These are phyloP conservation scores for Dendronephthya gigantea DNA, from an alignment of 64 coral and sea anemone genomes.

Conservation along the genomic window DNA sequence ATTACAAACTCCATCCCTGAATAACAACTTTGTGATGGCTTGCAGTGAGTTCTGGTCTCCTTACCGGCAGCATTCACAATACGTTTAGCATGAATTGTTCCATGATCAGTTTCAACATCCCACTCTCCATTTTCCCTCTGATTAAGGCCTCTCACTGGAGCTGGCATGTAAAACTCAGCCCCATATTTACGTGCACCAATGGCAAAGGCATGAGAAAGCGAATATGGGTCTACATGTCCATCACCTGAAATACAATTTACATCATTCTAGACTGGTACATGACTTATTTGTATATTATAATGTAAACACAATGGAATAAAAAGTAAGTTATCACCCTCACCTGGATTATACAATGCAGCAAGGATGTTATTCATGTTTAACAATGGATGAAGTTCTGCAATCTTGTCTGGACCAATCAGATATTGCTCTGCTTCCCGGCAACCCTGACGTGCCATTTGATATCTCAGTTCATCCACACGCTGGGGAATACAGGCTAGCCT, in stretches of 20 bases:
- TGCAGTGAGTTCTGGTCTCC: too few species aligned
- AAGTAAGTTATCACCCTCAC: slow-evolving; percentile 9
- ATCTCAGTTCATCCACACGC: slow-evolving; percentile 70
- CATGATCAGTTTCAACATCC: slow-evolving; percentile 82
- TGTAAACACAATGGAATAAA: background rate
- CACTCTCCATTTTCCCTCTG: slow-evolving; percentile 60
- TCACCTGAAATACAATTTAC: slow-evolving; percentile 49
- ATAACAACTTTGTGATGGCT: too few species aligned
- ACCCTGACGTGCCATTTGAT: slow-evolving; percentile 84
- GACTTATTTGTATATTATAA: too few species aligned
- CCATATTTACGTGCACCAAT: slow-evolving; percentile 82
- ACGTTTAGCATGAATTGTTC: slow-evolving; percentile 71
- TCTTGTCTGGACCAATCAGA: slow-evolving; percentile 76
- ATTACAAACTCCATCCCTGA: too few species aligned
- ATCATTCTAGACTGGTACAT: background rate
- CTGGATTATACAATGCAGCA: slow-evolving; percentile 75
- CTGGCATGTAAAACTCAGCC: slow-evolving; percentile 89
- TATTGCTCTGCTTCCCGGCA: slow-evolving; percentile 78
- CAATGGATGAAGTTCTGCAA: slow-evolving; percentile 63
- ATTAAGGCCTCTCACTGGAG: slow-evolving; percentile 57
- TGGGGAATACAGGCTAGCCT: slow-evolving; percentile 56
- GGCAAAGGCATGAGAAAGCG: slow-evolving; percentile 72
- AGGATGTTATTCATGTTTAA: slow-evolving; percentile 73
- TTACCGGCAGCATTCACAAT: slow-evolving; percentile 91
- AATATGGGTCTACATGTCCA: slow-evolving; percentile 93